These are phyloP conservation scores for Crotalus viridis DNA, from an alignment of 2,113 vertebrate species.

Conservation along the genomic window DNA sequence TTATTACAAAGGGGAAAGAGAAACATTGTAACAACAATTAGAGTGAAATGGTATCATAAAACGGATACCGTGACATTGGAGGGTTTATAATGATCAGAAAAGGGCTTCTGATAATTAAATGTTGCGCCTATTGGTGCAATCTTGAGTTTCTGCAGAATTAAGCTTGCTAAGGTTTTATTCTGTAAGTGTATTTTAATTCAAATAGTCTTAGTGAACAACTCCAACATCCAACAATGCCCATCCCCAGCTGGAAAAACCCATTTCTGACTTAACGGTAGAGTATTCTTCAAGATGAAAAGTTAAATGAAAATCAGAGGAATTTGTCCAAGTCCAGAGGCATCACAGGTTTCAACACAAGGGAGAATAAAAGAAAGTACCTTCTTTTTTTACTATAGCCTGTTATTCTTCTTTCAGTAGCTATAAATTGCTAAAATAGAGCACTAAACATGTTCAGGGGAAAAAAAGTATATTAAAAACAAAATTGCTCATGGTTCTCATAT, in stretches of 20 bases:
- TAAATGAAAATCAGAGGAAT: background rate
- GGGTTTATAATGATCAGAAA: background rate
- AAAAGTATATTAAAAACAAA: slow-evolving; percentile 2
- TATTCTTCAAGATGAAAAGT: background rate
- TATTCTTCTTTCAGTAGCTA: background rate
- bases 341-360: background rate
- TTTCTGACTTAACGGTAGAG: background rate
- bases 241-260: background rate
- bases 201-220: background rate
- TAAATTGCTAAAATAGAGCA: slow-evolving; percentile 66
- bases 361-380: background rate
- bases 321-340: background rate
- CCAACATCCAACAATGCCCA: background rate
- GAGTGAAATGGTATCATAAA: background rate
- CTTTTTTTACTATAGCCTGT: background rate
- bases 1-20: background rate
- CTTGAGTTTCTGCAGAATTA: background rate
- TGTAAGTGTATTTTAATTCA: background rate
- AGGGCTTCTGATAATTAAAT: background rate
- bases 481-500: slow-evolving; percentile 25
- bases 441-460: slow-evolving; percentile 63
- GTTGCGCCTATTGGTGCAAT: background rate
- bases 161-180: background rate
- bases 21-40: background rate
- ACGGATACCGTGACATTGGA: background rate